Base-by-base conservation (phyloP, 2,113 vertebrate species). In the Ondatra zibethicus region DNA sequence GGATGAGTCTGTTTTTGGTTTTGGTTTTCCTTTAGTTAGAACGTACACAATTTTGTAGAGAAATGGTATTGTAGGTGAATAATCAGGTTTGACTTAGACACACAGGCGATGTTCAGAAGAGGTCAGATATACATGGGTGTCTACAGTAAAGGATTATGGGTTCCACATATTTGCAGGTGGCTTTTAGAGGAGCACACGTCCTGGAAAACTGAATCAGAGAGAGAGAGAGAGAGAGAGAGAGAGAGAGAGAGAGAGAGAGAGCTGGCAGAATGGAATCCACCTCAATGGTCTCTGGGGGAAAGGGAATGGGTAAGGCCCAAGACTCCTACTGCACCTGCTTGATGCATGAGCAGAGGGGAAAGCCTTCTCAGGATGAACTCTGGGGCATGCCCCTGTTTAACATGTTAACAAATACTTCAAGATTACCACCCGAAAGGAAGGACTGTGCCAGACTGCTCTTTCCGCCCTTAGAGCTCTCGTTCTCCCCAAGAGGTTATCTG, bases 331-430 rank as follows among this genome's bases (percentile, higher is more conserved):
- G 39, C 14, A 61, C 52, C 19, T 87, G 23, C 39, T 75, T 61
- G 82, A 86, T 5, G 16, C 36, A 31, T 52, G 25, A 86, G 73
- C 65, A 95, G 61, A 87, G 14, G 12, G 29, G 23, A 84, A 93
- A 45, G 52, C n/a, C 13, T 95, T 19, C 45, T 88, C 2, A 3
- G 14, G 25, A 88, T 50, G 61, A 61, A 68, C 11, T 31, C 68
- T 17, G 13, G 27, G 72, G 78, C 73, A 70, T 31, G 55, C 25
- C 68, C 5, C 13, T 50, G 89, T 50, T 92, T 90, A 81, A 72
- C 39, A 84, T 89, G 85, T 97, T 88, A 88, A 65, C 58, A 94
- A 88, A 65, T 65, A 82, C 33, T 81, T 93, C 84, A 77, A 96
- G 58, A 88, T 33, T 80, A 29, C 47, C 81, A 42, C 63, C 70